Percentiles rank a stretch among this genome's conserved stretches.
Evolutionary conservation across 2,888 invertebrate genomes (phyloP).

Genomic region (Tinea semifulvella): DNA sequence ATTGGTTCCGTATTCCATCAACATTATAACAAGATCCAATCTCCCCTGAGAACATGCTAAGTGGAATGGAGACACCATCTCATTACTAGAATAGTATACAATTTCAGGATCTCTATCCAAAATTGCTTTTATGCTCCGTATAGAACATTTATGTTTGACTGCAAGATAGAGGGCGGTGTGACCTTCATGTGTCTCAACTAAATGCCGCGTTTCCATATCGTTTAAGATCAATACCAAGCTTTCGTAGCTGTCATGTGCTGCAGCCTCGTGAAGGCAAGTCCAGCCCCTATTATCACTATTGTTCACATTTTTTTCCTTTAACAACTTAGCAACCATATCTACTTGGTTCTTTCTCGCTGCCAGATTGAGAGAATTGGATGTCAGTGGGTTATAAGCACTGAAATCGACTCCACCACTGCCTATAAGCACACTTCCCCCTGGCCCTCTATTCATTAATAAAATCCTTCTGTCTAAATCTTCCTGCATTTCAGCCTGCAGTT

Average conservation of each 20-base stretch:
- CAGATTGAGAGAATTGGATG: slow-evolving; percentile 51
- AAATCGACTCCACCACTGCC: slow-evolving; percentile 44
- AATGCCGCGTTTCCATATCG: slow-evolving; percentile 36
- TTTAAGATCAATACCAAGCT: slow-evolving; percentile 41
- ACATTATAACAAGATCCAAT: slow-evolving; percentile 39
- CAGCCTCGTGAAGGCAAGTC: slow-evolving; percentile 63
- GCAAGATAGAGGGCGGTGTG: slow-evolving; percentile 58
- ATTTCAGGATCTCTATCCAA: slow-evolving; percentile 43
- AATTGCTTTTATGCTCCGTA: slow-evolving; percentile 39
- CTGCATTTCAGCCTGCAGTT: not conserved
- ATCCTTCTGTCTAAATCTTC: not conserved
- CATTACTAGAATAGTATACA: slow-evolving; percentile 51
- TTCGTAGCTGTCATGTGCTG: slow-evolving; percentile 46
- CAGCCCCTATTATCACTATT: slow-evolving; percentile 61
- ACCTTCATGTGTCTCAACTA: slow-evolving; percentile 55
- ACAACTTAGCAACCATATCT: slow-evolving; percentile 34
- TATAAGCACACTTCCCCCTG: too few species aligned
- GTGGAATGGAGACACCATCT: slow-evolving; percentile 55
- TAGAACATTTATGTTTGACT: slow-evolving; percentile 39
- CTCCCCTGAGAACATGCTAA: slow-evolving; percentile 46
- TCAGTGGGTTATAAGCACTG: slow-evolving; percentile 56
- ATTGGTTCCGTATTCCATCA: slow-evolving; percentile 47
- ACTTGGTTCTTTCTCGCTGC: slow-evolving; percentile 53
- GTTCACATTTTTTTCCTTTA: slow-evolving; percentile 54
- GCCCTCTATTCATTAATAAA: not conserved